Base-by-base conservation (phyloP, 1,140 invertebrate genomes). In the Bombus cullumanus region DNA sequence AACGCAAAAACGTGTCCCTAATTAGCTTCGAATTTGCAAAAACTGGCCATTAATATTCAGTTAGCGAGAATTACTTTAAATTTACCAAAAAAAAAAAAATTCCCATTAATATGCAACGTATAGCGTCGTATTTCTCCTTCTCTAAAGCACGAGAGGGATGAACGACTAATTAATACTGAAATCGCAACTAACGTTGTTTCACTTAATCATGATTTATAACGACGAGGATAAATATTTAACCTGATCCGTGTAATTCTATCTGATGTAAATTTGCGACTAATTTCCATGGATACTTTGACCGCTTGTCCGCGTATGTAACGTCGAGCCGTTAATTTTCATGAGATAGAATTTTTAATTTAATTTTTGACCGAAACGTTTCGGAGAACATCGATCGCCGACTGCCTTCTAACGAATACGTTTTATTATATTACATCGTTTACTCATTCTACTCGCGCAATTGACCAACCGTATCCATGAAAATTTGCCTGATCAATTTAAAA, bases 281-380 rank as follows among this genome's bases (percentile, higher is more conserved):
- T 68, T 77, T 39, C 4, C 79, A 22, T 12, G 41, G n/a, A 68
- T 28, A 68, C 9, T 3, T 41, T 15, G 34, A 3, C 12, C 37
- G 25, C 47, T 18, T 10, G 28, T 9, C 22, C 68, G 34, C 62
- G 4, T 12, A 13, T 18, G 37, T 2, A 15, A 3, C 1, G 13
- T 37, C 57, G 18, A 22, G 18, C 18, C 18, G n/a, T 53, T 22
- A 77, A 47, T 77, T 57, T 57, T 22, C 73, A 25, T n/a, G 8
- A n/a, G 37, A 77, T 37, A 31, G 81, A 77, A 83, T 69, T 53
- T 57, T 77, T 85, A 80, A 85, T 80, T 64, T 53, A 31, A 80
- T 73, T n/a, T 64, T n/a, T 37, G 0, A 37, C 22, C 39, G 4
- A 53, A 39, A 43, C 28, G 15, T 71, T 79, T 79, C 37, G 18